Conservation (phyloP, 37 sponge, comb jelly and placozoan genomes). For the Halichondria panicea region DNA sequence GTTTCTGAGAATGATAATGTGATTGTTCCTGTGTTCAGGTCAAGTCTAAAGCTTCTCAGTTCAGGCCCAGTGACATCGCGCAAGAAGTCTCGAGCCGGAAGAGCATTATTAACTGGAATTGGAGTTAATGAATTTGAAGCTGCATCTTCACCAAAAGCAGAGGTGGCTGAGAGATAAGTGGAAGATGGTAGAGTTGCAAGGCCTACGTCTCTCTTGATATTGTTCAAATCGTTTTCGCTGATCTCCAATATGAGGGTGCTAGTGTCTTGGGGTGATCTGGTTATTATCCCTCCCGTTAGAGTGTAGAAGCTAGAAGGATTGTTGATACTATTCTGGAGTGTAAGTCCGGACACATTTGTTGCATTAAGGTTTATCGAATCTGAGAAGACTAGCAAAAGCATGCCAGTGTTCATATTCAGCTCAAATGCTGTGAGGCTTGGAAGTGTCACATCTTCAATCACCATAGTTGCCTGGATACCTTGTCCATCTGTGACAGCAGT, state of each 20-base stretch:
- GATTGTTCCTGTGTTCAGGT: conserved; percentile 73
- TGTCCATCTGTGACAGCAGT: conserved; percentile 83
- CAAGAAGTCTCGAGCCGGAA: neutral
- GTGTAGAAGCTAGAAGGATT: conserved; percentile 39
- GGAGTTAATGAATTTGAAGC: conserved; percentile 58
- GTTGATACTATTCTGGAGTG: conserved; percentile 55
- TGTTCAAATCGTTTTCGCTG: conserved; percentile 61
- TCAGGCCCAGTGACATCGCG: conserved; percentile 60
- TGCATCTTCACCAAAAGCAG: conserved; percentile 59
- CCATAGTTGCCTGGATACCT: conserved; percentile 58
- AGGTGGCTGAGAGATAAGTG: conserved; percentile 55
- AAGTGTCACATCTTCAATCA: conserved; percentile 63
- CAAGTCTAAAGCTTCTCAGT: conserved; percentile 50
- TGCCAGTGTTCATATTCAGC: conserved; percentile 62
- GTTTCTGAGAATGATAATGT: conserved; percentile 80
- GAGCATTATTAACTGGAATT: conserved; percentile 24
- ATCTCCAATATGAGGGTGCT: conserved; percentile 44
- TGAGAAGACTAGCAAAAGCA: conserved; percentile 74
- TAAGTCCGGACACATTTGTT: conserved; percentile 70
- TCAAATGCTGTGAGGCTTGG: conserved; percentile 71
- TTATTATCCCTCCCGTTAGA: conserved; percentile 56
- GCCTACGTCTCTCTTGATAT: conserved; percentile 65
- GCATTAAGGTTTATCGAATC: conserved; percentile 70
- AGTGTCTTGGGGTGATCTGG: conserved; percentile 27
- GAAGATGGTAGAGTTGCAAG: conserved; percentile 49